Evolutionary conservation across 1,140 invertebrate species (phyloP).

Genomic region (Lepidurus apus): DNA sequence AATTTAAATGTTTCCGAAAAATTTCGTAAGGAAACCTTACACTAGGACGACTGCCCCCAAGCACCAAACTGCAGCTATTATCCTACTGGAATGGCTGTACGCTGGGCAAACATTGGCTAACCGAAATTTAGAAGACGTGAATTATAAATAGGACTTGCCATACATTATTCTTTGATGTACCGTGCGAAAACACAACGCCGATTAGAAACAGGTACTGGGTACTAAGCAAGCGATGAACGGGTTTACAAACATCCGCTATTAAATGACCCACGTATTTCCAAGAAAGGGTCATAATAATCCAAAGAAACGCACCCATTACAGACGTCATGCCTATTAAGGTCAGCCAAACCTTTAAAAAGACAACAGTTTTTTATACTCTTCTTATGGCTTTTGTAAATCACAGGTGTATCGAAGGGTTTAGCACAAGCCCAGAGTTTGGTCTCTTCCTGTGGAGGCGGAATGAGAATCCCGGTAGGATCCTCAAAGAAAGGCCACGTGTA

Average conservation of each 20-base stretch:
- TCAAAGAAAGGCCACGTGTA: slow-evolving; percentile 25
- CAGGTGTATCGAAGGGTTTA: slow-evolving; percentile 15
- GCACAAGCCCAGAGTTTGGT: not conserved
- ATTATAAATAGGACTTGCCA: not conserved
- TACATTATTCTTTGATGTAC: not conserved
- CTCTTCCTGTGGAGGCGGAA: slow-evolving; percentile 27
- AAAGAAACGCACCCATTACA: not conserved
- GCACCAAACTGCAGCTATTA: slow-evolving; percentile 27
- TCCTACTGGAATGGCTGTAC: not conserved
- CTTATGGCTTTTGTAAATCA: not conserved
- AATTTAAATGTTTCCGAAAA: not conserved
- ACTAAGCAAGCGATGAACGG: not conserved
- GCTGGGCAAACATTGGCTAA: slow-evolving; percentile 9
- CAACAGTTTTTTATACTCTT: not conserved
- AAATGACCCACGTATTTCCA: slow-evolving; percentile 1
- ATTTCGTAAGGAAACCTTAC: not conserved
- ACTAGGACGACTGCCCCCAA: slow-evolving; percentile 10
- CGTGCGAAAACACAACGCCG: not conserved
- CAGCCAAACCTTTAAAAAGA: not conserved
- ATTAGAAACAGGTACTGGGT: not conserved
- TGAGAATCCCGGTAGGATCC: slow-evolving; percentile 26
- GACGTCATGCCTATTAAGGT: not conserved
- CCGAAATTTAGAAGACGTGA: not conserved
- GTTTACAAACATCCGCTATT: slow-evolving; percentile 13
- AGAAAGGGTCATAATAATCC: not conserved